Percentiles rank a stretch among this genome's conserved stretches.
These are phyloP conservation scores for Turritopsis dohrnii DNA, from an alignment of 30 jellyfish, hydroid and myxozoan genomes.

Conservation along the genomic window DNA sequence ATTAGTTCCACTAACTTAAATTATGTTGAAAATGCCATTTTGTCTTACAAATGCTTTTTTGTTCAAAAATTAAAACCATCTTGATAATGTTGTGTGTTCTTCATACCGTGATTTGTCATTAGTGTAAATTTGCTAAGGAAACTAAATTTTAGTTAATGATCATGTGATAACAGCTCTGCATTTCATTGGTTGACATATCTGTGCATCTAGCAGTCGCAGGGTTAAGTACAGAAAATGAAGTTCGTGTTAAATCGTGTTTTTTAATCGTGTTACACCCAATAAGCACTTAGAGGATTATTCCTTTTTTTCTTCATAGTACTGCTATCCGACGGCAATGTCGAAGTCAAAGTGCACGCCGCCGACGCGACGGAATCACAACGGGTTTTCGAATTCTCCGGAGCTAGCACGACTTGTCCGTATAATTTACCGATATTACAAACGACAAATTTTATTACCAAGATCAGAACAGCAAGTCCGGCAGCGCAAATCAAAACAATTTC, in stretches of 20 bases:
- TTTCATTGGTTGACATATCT: too few species aligned
- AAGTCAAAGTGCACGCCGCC: not conserved
- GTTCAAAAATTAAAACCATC: too few species aligned
- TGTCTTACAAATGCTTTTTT: too few species aligned
- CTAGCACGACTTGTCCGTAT: constrained; percentile 6
- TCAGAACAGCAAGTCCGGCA: constrained; percentile 64
- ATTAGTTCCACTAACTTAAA: too few species aligned
- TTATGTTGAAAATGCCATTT: too few species aligned
- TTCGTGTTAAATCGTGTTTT: not conserved
- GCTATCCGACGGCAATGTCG: not conserved
- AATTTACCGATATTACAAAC: constrained; percentile 2
- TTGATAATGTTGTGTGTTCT: too few species aligned
- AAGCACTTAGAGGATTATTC: not conserved
- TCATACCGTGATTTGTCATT: too few species aligned
- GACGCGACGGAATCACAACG: not conserved
- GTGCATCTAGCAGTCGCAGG: too few species aligned
- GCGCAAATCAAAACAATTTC: constrained; percentile 58
- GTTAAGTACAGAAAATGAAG: not conserved
- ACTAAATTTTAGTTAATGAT: too few species aligned
- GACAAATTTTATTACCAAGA: constrained; percentile 52
- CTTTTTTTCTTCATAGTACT: not conserved
- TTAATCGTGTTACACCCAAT: not conserved
- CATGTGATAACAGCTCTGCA: too few species aligned
- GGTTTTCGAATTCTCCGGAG: not conserved
- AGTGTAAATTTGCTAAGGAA: too few species aligned